These are phyloP conservation scores for Drosophila mayri DNA, from an alignment of 1,140 invertebrate genomes.

Conservation along the genomic window DNA sequence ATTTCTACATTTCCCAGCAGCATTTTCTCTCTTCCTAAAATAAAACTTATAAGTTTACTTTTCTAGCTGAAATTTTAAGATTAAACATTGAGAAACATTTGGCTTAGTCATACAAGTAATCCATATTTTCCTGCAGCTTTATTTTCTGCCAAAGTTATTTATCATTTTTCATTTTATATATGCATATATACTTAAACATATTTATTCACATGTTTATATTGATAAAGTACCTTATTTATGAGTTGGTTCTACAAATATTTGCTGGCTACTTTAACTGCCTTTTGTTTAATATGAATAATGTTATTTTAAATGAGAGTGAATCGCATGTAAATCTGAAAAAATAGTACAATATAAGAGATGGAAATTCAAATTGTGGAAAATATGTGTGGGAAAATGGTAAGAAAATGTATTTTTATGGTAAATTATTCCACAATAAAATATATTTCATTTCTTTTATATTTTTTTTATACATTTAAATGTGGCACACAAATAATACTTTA, in stretches of 20 bases:
- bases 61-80: not conserved
- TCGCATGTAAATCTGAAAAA: not conserved
- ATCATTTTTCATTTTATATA: not conserved
- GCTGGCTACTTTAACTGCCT: not conserved
- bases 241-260: conserved; percentile 16
- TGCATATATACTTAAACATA: not conserved
- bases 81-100: conserved; percentile 1
- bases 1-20: not conserved
- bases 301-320: not conserved
- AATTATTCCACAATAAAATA: not conserved
- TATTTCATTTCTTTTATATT: not conserved
- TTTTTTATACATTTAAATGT: no score
- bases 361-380: not conserved
- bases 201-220: not conserved
- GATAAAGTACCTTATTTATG: conserved; percentile 3
- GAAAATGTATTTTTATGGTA: not conserved
- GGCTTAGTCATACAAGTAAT: conserved; percentile 1
- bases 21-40: not conserved
- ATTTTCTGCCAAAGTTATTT: not conserved
- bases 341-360: not conserved
- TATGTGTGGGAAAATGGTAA: not conserved
- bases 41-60: not conserved
- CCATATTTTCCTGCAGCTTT: not conserved
- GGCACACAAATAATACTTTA: no score
- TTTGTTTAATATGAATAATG: conserved; percentile 8